Conservation (phyloP, 2,113 vertebrate species). For the Pelusios castaneus region DNA sequence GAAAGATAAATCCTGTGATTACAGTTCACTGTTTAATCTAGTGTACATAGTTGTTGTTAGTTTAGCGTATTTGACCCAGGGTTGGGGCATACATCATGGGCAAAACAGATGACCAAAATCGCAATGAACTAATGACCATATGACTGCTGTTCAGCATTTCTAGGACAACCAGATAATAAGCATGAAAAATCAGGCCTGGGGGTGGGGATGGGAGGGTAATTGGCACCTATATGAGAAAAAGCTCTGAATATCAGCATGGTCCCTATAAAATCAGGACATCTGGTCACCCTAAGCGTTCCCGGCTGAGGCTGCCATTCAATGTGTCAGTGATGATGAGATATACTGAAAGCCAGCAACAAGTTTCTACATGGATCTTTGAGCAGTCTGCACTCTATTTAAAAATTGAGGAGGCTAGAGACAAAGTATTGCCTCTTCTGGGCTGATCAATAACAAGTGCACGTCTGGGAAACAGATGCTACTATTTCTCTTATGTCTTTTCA, state of each 20-base stretch:
- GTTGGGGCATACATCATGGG: not conserved
- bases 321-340: constrained; percentile 50
- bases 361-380: constrained; percentile 56
- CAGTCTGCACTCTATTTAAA: constrained; percentile 66
- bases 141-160: constrained; percentile 43
- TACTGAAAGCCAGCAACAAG: constrained; percentile 53
- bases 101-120: constrained; percentile 47
- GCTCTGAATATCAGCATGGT: too few species aligned
- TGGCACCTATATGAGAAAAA: too few species aligned
- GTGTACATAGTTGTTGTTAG: too few species aligned
- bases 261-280: too few species aligned
- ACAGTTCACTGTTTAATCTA: too few species aligned
- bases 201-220: too few species aligned
- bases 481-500: constrained; percentile 39
- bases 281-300: not conserved
- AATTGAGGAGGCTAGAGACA: constrained; percentile 53
- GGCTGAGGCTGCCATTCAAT: constrained; percentile 46
- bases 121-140: constrained; percentile 44
- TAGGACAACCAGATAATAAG: too few species aligned
- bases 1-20: too few species aligned
- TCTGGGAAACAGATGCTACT: constrained; percentile 52
- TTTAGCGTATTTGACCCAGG: too few species aligned
- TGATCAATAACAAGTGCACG: constrained; percentile 55
- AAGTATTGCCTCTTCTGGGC: constrained; percentile 45
- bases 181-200: too few species aligned